Percentiles rank a stretch among this genome's conserved stretches.
Conservation (phyloP, 1,140 invertebrate species). For the Ruditapes philippinarum region DNA sequence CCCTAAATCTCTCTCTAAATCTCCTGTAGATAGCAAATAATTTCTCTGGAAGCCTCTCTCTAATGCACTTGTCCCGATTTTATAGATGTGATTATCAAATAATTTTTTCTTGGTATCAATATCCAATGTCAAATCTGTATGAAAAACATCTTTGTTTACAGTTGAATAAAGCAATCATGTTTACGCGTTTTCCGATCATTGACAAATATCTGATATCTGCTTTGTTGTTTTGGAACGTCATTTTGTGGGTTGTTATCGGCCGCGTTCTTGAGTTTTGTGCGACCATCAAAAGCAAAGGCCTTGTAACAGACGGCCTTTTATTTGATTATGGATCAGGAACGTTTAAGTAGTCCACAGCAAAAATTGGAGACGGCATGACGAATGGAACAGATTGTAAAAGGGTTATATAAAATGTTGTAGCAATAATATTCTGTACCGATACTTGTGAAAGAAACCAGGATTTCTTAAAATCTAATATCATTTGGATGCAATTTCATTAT, state of each 20-base stretch:
- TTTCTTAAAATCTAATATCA: no score
- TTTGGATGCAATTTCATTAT: no score
- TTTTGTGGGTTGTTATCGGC: conserved; percentile 24
- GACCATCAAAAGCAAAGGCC: conserved; percentile 11
- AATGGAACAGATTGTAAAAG: not conserved
- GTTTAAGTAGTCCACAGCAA: not conserved
- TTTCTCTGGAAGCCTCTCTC: no score
- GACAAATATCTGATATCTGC: conserved; percentile 19
- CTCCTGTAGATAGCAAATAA: no score
- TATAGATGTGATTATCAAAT: no score
- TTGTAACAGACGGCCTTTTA: not conserved
- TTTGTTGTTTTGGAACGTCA: not conserved
- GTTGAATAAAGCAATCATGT: not conserved
- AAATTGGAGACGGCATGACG: not conserved
- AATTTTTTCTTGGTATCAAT: no score
- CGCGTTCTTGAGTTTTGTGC: conserved; percentile 16
- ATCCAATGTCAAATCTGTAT: no score
- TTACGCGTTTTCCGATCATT: not conserved
- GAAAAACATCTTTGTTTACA: not conserved
- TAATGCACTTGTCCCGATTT: no score
- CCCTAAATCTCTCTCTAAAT: no score
- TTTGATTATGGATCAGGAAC: conserved; percentile 19
- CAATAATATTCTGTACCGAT: no score
- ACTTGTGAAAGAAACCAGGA: no score
- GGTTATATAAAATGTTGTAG: no score